Evolutionary conservation across 2,113 vertebrate species (phyloP), one percentile per base, ranked within the genome.

Genomic region (Brachionichthys hirsutus): DNA sequence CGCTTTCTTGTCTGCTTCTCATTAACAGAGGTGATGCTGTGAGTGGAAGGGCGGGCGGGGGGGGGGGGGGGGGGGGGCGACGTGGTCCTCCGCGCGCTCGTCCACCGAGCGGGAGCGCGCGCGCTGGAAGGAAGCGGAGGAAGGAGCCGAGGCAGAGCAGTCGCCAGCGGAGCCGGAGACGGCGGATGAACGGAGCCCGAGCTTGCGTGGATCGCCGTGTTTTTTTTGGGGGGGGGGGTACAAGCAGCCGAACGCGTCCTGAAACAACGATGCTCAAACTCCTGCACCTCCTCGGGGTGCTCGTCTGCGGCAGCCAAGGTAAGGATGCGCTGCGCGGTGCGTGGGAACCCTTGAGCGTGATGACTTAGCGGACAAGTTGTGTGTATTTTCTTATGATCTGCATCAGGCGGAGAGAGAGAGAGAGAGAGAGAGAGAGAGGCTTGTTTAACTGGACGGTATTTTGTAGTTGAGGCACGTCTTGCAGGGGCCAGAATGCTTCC

Each of bases 391-490:
- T 54, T 45, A 45, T 55, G 73, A 54, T 80, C 59, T 63, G 78
- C 69, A 34, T 69, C 59, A 70, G 60, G 52, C 42, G 19, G 55
- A 35, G 67, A 57, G 67, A 17, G 57, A 0, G 60, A 10, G 73
- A 43, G 67, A 16, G 64, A 17, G 80, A 67, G 81, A 77, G n/a
- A 75, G 69, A 81, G 62, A 81, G 49, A 74, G 86, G 84, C 81
- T 84, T 90, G 86, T 88, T 91, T 82, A 79, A 80, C 74, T 77
- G 78, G 77, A 80, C 61, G 53, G 75, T 88, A 79, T 84, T 92
- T 92, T 80, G 90, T 87, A 92, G 91, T 92, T 90, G 77, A 54
- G 45, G 87, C 91, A 92, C 91, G 91, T 92, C 86, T 75, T 67
- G 65, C 67, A 63, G 82, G 77, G 78, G 68, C 45, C 77, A 75